These are phyloP conservation scores for Acleris holmiana DNA, from an alignment of 2,888 invertebrate genomes.

Conservation along the genomic window DNA sequence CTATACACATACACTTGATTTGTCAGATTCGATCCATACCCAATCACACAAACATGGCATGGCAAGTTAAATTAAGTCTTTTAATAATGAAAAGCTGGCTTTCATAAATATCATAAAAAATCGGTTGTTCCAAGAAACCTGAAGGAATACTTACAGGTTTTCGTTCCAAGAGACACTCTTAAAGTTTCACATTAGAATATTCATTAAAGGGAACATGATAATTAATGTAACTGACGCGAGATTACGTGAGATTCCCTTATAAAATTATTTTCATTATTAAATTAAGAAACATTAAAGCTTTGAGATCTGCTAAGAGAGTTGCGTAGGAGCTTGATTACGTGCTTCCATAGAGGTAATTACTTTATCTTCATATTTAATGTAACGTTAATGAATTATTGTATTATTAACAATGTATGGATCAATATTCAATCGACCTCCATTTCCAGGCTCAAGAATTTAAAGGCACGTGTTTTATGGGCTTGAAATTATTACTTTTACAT, in stretches of 20 bases:
- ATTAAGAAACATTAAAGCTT: slow-evolving; percentile 22
- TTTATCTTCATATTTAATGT: neutral
- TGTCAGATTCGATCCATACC: too few relatives aligned
- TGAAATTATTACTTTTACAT: too few relatives aligned
- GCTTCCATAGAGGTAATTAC: neutral
- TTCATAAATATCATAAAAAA: neutral
- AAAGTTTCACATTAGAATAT: slow-evolving; percentile 36
- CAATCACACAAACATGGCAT: too few relatives aligned
- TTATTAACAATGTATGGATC: too few relatives aligned
- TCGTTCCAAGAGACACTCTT: slow-evolving; percentile 14
- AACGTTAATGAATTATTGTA: too few relatives aligned
- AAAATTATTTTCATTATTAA: slow-evolving; percentile 29
- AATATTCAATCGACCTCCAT: too few relatives aligned
- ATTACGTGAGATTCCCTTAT: slow-evolving; percentile 27
- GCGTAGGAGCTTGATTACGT: neutral
- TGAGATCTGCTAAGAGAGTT: slow-evolving; percentile 9
- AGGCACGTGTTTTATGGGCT: too few relatives aligned
- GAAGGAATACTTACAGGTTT: slow-evolving; percentile 6
- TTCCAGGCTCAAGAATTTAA: too few relatives aligned
- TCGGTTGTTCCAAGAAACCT: neutral
- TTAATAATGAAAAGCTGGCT: too few relatives aligned
- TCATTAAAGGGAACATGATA: slow-evolving; percentile 36
- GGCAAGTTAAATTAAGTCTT: too few relatives aligned
- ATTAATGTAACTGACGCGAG: slow-evolving; percentile 32
- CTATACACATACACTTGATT: too few relatives aligned